A percentile compares a stretch with the other conserved stretches of the same genome.
Conservation (phyloP, 2,888 invertebrate species). For the Pandemis corylana region DNA sequence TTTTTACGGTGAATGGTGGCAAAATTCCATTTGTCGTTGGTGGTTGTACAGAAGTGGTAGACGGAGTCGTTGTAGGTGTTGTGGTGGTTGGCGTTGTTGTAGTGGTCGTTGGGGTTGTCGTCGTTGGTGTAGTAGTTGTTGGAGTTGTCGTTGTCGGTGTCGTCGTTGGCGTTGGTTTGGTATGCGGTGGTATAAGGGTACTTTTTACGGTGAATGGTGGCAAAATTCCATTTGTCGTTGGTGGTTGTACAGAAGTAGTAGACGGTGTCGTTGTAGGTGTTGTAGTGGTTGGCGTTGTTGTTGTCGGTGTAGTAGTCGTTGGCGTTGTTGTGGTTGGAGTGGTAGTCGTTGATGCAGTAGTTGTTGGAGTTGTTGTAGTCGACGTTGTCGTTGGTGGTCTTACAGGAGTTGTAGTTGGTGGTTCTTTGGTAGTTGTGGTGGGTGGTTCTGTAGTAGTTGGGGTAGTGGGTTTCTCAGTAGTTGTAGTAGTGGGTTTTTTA, state of each 20-base stretch:
- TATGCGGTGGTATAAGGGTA: background rate
- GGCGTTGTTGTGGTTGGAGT: background rate
- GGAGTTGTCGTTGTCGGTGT: background rate
- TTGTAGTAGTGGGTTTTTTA: background rate
- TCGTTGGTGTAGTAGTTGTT: background rate
- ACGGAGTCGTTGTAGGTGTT: background rate
- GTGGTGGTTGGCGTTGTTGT: background rate
- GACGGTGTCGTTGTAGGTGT: background rate
- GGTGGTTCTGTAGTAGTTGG: background rate
- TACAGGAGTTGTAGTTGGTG: background rate
- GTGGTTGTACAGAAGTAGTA: background rate
- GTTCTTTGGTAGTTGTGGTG: background rate
- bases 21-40: background rate
- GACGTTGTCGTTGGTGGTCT: background rate
- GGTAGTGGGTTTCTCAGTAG: background rate
- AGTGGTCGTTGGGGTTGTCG: background rate
- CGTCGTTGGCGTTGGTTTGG: background rate
- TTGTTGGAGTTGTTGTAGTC: background rate
- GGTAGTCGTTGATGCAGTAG: background rate
- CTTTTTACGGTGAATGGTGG: background rate
- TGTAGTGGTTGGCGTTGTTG: background rate
- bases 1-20: background rate
- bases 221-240: background rate
- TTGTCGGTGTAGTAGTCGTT: background rate
- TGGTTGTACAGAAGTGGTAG: background rate